Evolutionary conservation across 2,888 invertebrate genomes (phyloP).

Genomic region (Lycophotia porphyrea): DNA sequence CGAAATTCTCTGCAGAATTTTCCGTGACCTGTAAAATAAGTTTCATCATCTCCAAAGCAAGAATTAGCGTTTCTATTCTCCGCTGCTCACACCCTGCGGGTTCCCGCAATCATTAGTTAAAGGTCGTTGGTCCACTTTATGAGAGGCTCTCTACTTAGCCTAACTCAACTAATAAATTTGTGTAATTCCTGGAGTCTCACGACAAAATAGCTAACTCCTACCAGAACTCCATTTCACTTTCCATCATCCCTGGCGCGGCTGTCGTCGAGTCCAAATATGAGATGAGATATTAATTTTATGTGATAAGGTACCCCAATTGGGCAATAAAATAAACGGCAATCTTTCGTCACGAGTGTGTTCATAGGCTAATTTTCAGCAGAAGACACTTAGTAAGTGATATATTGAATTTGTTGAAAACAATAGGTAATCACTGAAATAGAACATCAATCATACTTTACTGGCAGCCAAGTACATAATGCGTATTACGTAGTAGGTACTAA

Average conservation of each 20-base stretch:
- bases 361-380: not conserved
- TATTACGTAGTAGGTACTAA: conserved; percentile 22
- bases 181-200: not conserved
- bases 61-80: not conserved
- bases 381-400: no score
- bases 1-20: not conserved
- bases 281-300: not conserved
- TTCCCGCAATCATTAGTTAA: not conserved
- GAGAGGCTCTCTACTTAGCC: no score
- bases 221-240: not conserved
- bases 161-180: not conserved
- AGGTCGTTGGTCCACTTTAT: not conserved
- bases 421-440: not conserved
- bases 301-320: not conserved
- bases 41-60: not conserved
- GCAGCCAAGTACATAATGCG: not conserved
- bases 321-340: not conserved
- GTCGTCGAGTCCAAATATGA: not conserved
- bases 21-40: not conserved
- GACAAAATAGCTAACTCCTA: not conserved
- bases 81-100: not conserved
- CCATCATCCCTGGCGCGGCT: not conserved
- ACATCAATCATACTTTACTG: not conserved
- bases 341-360: not conserved
- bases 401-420: not conserved